Base-by-base conservation (phyloP, 2,797 vertebrate genomes). In the Limnodromus scolopaceus region DNA sequence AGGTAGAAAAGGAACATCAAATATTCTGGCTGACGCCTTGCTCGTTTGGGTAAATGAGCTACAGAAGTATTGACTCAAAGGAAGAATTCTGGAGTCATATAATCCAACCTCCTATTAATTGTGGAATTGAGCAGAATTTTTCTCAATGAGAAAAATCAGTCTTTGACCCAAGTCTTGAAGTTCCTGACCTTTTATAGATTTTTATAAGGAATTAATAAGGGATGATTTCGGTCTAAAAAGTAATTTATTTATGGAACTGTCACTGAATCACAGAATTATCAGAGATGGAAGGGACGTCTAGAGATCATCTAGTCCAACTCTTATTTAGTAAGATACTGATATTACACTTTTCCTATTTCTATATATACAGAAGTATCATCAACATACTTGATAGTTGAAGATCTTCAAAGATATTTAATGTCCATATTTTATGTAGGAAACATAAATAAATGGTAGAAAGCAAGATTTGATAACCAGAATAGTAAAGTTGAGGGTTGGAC, bases 1-100 rank as follows among this genome's bases (percentile, higher is more conserved):
- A 79, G 20, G 27, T 75, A 45, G 57, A 85, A 95, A 93, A 93
- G 16, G 63, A 87, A 79, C 61, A 43, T 46, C 28, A 82, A 43
- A 72, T 88, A 72, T 15, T 19, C 18, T 79, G 66, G 7, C 22
- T 92, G 64, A 80, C 1, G 0, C 80, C 69, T 65, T 69, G 4
- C 20, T 46, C 49, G 16, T 58, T 41, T 25, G 28, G 41, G 27
- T 78, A 34, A 93, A 61, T 34, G 16, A 54, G 5, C 17, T 76
- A 34, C 12, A 4, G 24, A 57, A 45, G 16, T 30, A 24, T 9
- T 61, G 28, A 57, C 32, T 75, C 10, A 54, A 25, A 46, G 22
- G 43, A 84, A 80, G 28, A 63, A 58, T 83, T 68, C 24, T 66
- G 36, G 10, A 74, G n/a, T 68, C 32, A 18, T 11, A 38, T 10